These are phyloP conservation scores for Cephus nigrinus DNA, from an alignment of 2,888 invertebrate genomes.

Conservation along the genomic window DNA sequence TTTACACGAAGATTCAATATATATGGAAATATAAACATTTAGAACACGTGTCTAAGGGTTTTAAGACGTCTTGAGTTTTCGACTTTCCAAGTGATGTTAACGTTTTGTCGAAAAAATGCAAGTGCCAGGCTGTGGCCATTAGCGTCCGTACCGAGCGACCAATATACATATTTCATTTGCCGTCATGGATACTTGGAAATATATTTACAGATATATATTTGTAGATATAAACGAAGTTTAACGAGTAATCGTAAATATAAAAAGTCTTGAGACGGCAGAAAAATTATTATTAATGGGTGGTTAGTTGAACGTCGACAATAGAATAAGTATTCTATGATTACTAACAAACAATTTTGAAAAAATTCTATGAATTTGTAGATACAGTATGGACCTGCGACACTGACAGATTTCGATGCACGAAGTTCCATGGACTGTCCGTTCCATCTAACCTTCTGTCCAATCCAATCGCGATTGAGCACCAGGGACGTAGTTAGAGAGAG, in stretches of 20 bases:
- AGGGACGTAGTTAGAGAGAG: no score
- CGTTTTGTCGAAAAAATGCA: not conserved
- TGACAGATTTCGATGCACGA: no score
- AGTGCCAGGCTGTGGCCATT: not conserved
- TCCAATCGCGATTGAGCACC: no score
- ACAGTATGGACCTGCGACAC: no score
- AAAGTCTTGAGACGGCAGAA: not conserved
- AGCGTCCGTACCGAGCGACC: not conserved
- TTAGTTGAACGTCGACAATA: not conserved
- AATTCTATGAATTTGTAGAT: no score
- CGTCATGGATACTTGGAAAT: not conserved
- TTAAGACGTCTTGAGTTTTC: not conserved
- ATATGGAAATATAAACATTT: not conserved
- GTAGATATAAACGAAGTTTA: not conserved
- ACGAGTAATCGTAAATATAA: not conserved
- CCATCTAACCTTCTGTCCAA: no score
- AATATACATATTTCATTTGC: not conserved
- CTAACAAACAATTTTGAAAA: no score
- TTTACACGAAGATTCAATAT: not conserved
- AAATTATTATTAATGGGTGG: not conserved
- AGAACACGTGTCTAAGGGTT: not conserved
- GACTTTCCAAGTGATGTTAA: not conserved
- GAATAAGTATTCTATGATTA: not conserved
- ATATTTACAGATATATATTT: not conserved
- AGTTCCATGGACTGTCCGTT: no score